phyloP scores from a whole-genome alignment of 2,797 vertebrate genomes.

The Thalassophryne amazonica region DNA sequence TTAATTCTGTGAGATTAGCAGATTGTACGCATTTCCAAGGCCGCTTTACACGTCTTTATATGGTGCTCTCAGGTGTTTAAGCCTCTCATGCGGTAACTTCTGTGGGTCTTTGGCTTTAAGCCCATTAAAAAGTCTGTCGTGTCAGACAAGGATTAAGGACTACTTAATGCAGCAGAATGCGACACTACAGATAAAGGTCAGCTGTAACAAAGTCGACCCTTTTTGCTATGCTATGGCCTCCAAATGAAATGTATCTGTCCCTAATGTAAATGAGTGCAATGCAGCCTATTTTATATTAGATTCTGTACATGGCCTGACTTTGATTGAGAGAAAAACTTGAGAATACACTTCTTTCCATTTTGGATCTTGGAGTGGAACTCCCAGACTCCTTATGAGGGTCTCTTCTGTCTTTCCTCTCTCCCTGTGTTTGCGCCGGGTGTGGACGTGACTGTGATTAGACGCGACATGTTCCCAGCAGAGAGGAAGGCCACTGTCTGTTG shows the following conservation, averaged over 20 bases:
- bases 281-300: background rate
- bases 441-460: slow-evolving; percentile 59
- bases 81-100: slow-evolving; percentile 73
- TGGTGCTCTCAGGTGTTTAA: slow-evolving; percentile 70
- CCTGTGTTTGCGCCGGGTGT: slow-evolving; percentile 32
- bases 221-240: slow-evolving; percentile 12
- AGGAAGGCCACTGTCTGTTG: slow-evolving; percentile 62
- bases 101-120: slow-evolving; percentile 77
- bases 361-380: slow-evolving; percentile 13
- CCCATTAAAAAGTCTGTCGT: slow-evolving; percentile 80
- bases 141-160: slow-evolving; percentile 76
- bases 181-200: slow-evolving; percentile 48
- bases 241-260: background rate
- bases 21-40: slow-evolving; percentile 61
- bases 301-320: background rate
- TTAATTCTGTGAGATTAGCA: slow-evolving; percentile 59
- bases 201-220: background rate
- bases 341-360: slow-evolving; percentile 17
- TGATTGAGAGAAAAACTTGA: background rate
- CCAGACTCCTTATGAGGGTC: slow-evolving; percentile 22
- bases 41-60: slow-evolving; percentile 71
- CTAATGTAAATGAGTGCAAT: background rate
- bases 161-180: slow-evolving; percentile 62
- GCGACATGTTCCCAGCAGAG: slow-evolving; percentile 66
- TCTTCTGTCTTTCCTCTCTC: slow-evolving; percentile 16